Percentiles rank a stretch among this genome's conserved stretches.
phyloP scores from a whole-genome alignment of 2,113 vertebrate genomes.

The Hippocampus zosterae region DNA sequence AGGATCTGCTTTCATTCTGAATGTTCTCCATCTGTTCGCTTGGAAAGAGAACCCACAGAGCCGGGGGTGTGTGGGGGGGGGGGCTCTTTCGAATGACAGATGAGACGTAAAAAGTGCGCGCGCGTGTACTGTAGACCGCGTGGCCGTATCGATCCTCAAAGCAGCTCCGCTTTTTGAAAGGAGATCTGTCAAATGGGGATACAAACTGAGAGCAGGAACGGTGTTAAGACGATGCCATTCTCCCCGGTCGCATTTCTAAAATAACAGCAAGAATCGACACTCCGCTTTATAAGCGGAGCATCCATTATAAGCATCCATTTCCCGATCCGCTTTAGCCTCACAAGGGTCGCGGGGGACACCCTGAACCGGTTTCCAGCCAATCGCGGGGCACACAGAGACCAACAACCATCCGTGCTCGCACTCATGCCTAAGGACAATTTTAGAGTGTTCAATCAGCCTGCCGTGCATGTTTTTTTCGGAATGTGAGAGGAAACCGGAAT shows the following conservation, averaged over 20 bases:
- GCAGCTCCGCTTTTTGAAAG: conserved; percentile 61
- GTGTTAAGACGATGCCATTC: conserved; percentile 18
- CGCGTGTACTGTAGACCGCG: conserved; percentile 39
- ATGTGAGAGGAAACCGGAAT: too few species aligned
- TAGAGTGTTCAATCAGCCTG: too few species aligned
- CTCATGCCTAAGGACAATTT: too few species aligned
- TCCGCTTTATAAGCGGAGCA: background rate
- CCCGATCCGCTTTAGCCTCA: too few species aligned
- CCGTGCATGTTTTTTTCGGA: too few species aligned
- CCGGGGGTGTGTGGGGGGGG: conserved; percentile 47
- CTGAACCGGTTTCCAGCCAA: too few species aligned
- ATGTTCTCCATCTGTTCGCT: conserved; percentile 66
- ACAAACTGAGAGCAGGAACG: conserved; percentile 24
- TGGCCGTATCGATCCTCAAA: conserved; percentile 62
- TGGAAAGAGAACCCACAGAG: conserved; percentile 52
- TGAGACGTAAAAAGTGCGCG: conserved; percentile 45
- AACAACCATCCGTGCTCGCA: too few species aligned
- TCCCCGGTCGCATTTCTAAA: conserved; percentile 17
- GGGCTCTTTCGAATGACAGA: conserved; percentile 63
- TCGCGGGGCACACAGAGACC: too few species aligned
- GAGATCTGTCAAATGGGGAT: conserved; percentile 56
- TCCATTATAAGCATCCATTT: too few species aligned
- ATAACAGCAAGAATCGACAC: conserved; percentile 34
- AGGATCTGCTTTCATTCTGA: conserved; percentile 69
- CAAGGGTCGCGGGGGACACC: too few species aligned